phyloP scores from a whole-genome alignment of 2,113 vertebrate species.

The Sminthopsis crassicaudata region DNA sequence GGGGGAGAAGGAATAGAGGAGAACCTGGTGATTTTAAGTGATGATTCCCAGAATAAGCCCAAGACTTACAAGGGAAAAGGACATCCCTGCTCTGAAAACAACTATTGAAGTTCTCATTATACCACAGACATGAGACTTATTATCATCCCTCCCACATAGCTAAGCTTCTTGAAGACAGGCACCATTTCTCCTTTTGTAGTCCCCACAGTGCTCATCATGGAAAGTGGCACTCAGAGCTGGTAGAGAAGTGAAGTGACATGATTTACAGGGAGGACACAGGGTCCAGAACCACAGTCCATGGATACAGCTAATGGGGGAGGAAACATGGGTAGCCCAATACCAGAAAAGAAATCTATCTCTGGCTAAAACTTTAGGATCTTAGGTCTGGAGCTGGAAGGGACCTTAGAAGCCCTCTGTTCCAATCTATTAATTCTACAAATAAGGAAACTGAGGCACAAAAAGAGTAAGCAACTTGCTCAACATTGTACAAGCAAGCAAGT shows the following conservation, averaged over 20 bases:
- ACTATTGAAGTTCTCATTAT: neutral
- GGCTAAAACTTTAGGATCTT: neutral
- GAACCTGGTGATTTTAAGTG: neutral
- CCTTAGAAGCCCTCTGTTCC: neutral
- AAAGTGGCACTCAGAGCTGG: fast-evolving
- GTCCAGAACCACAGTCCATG: neutral
- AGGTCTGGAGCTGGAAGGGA: neutral
- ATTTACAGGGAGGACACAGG: neutral
- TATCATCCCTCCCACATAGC: neutral
- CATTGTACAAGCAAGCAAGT: neutral
- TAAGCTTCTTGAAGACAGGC: neutral
- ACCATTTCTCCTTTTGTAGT: neutral
- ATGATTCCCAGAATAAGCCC: neutral
- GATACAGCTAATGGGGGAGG: neutral
- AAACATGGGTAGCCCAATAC: neutral
- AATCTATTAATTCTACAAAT: neutral
- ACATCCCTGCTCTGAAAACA: neutral
- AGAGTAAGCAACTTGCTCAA: neutral
- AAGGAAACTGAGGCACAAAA: neutral
- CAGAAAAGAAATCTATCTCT: neutral
- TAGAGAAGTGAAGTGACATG: neutral
- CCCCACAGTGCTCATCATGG: neutral
- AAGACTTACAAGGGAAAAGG: neutral
- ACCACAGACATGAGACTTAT: neutral
- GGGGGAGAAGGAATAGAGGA: neutral